These are phyloP conservation scores for Nothoprocta pentlandii DNA, from an alignment of 2,113 vertebrate genomes.

Conservation along the genomic window DNA sequence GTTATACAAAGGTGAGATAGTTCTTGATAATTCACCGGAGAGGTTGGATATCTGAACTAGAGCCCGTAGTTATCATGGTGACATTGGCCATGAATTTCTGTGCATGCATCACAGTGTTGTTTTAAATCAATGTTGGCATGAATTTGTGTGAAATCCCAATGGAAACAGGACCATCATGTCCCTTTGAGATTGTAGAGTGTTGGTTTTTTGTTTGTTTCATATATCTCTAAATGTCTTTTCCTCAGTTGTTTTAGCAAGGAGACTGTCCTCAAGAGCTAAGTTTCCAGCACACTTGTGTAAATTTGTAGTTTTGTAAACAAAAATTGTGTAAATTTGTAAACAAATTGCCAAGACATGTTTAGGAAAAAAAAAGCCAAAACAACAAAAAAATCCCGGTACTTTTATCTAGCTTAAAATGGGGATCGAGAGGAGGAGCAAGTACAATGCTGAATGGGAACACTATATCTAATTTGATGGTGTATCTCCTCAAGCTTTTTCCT, in stretches of 20 bases:
- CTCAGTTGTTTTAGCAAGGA: background rate
- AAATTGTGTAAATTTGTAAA: too few relatives aligned
- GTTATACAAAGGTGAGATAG: rapidly evolving
- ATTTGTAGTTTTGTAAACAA: too few relatives aligned
- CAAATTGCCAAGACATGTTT: background rate
- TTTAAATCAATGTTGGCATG: background rate
- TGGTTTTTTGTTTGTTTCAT: background rate
- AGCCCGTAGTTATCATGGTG: rapidly evolving
- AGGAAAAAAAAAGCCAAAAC: rapidly evolving
- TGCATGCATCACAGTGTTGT: rapidly evolving
- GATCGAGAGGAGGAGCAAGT: background rate
- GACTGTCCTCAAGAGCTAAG: background rate
- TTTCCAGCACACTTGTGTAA: background rate
- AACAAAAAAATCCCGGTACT: too few relatives aligned
- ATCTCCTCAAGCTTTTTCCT: background rate
- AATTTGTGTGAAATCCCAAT: background rate
- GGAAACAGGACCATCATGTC: rapidly evolving
- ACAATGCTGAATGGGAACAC: rapidly evolving
- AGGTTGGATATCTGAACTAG: background rate
- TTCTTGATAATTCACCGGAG: background rate
- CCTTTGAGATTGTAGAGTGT: background rate
- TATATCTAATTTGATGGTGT: rapidly evolving
- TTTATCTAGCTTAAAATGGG: background rate
- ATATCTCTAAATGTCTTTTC: background rate
- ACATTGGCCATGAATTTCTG: rapidly evolving